A percentile compares a stretch with the other conserved stretches of the same genome.
Conservation (phyloP, 2,113 vertebrate genomes). For the Hypomesus transpacificus region DNA sequence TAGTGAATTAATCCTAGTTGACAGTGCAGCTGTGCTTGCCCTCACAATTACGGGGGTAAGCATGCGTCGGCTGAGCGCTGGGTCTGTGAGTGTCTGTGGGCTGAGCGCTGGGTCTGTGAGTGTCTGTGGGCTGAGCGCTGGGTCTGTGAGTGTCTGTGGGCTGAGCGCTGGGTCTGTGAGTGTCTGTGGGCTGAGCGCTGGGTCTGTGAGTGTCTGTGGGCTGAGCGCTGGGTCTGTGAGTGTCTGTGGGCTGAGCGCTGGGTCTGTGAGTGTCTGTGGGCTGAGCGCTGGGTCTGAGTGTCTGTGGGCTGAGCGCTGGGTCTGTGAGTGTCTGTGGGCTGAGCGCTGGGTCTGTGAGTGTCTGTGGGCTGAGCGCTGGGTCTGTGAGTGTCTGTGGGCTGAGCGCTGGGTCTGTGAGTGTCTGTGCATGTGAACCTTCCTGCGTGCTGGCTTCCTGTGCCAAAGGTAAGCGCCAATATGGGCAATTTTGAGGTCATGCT, state of each 20-base stretch:
- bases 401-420: not conserved
- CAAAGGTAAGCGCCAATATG: too few relatives aligned
- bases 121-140: not conserved
- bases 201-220: too few relatives aligned
- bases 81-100: not conserved
- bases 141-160: too few relatives aligned
- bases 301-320: not conserved
- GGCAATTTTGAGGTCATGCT: too few relatives aligned
- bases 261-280: too few relatives aligned
- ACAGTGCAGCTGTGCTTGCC: constrained; percentile 39
- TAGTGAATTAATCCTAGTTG: constrained; percentile 50
- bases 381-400: too few relatives aligned
- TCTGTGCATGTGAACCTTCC: too few relatives aligned
- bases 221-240: not conserved
- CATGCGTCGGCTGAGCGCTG: constrained; percentile 5
- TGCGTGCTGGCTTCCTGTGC: too few relatives aligned
- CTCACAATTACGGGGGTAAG: constrained; percentile 29
- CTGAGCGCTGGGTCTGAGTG: not conserved
- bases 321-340: too few relatives aligned
- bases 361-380: not conserved
- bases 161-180: not conserved
- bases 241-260: not conserved
- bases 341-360: not conserved
- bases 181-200: not conserved
- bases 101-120: not conserved